These are phyloP conservation scores for Eutrigla gurnardus DNA, from an alignment of 2,797 vertebrate genomes.

Conservation along the genomic window DNA sequence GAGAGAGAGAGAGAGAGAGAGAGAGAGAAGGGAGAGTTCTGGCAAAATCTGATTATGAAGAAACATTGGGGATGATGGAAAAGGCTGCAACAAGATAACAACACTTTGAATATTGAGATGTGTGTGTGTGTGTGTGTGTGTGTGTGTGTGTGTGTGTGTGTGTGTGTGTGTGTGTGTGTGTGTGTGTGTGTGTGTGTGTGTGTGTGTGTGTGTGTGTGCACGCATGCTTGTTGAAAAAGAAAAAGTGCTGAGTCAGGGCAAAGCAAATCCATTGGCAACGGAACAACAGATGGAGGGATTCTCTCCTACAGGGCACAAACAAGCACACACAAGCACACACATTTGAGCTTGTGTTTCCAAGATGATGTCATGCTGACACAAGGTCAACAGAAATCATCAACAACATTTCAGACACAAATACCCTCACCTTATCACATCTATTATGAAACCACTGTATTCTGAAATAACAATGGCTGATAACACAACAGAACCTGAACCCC, in stretches of 20 bases:
- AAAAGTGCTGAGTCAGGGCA: constrained; percentile 52
- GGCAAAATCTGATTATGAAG: constrained; percentile 47
- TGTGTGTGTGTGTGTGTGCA: no score
- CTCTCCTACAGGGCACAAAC: constrained; percentile 25
- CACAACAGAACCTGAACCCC: background rate
- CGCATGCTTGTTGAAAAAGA: background rate
- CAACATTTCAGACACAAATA: constrained; percentile 18
- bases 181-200: constrained; percentile 11
- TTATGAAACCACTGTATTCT: constrained; percentile 17
- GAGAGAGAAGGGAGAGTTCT: background rate
- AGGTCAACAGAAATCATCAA: constrained; percentile 42
- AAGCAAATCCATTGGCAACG: constrained; percentile 34
- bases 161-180: background rate
- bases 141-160: constrained; percentile 10
- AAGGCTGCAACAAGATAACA: constrained; percentile 49
- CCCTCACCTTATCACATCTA: constrained; percentile 3
- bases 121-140: constrained; percentile 6
- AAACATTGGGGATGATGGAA: constrained; percentile 57
- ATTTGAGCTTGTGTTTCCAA: constrained; percentile 38
- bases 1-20: background rate
- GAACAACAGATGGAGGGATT: constrained; percentile 57
- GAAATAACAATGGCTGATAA: constrained; percentile 1
- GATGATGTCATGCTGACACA: constrained; percentile 48
- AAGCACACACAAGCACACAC: constrained; percentile 14
- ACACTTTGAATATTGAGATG: constrained; percentile 50